Percentiles rank a stretch among this genome's conserved stretches.
Evolutionary conservation across 2,113 vertebrate genomes (phyloP).

Genomic region (Sprattus sprattus): DNA sequence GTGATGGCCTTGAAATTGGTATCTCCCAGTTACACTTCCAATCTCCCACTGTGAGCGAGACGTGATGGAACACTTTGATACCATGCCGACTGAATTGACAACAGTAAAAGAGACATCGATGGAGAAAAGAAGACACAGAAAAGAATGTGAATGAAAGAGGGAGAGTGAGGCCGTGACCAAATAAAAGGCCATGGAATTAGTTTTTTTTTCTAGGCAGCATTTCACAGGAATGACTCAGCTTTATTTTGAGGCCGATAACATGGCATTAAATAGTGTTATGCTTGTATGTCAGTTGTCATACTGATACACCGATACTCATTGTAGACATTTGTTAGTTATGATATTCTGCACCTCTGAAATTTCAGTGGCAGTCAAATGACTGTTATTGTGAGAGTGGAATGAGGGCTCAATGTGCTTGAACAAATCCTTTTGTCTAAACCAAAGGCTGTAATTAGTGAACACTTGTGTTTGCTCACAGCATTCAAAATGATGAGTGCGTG

Average conservation of each 20-base stretch:
- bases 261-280: background rate
- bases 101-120: background rate
- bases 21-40: background rate
- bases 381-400: background rate
- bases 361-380: background rate
- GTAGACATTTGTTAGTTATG: background rate
- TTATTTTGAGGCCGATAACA: no score
- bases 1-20: background rate
- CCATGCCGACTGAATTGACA: background rate
- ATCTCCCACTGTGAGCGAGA: background rate
- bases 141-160: background rate
- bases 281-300: background rate
- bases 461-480: background rate
- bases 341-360: background rate
- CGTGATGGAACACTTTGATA: background rate
- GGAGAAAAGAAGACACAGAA: background rate
- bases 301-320: no score
- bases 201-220: background rate
- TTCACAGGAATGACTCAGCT: no score
- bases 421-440: background rate
- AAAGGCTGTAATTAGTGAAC: background rate
- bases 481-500: background rate
- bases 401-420: background rate
- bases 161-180: background rate
- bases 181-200: background rate